A percentile compares a stretch with the other conserved stretches of the same genome.
phyloP scores from a whole-genome alignment of 2,888 invertebrate genomes.

The Gisinianus flammeolus region DNA sequence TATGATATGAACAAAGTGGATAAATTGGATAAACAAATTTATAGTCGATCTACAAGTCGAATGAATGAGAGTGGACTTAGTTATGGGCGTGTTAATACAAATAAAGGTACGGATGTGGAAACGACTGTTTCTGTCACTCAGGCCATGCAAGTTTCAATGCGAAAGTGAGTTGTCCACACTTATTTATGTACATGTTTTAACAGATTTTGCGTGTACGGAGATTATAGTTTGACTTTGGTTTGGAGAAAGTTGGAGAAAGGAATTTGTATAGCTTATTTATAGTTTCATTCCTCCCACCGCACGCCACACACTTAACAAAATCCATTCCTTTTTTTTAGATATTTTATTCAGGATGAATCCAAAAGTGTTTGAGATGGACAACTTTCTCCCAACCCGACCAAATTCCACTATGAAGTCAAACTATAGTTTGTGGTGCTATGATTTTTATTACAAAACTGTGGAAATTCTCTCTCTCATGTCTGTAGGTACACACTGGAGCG shows the following conservation, averaged over 20 bases:
- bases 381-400: no score
- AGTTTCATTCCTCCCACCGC: not conserved
- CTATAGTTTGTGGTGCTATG: no score
- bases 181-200: not conserved
- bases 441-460: no score
- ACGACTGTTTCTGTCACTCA: conserved; percentile 79
- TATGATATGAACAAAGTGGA: conserved; percentile 40
- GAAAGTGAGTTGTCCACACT: conserved; percentile 68
- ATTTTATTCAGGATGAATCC: no score
- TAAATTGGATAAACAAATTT: conserved; percentile 38
- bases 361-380: no score
- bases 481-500: conserved; percentile 83
- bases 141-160: conserved; percentile 82
- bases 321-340: not conserved
- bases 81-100: conserved; percentile 62
- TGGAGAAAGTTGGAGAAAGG: no score
- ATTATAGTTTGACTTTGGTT: no score
- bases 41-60: conserved; percentile 57
- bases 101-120: conserved; percentile 49
- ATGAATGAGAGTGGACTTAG: conserved; percentile 69
- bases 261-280: no score
- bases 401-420: no score
- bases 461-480: conserved; percentile 19
- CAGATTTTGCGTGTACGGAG: not conserved
- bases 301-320: not conserved